These are phyloP conservation scores for Varroa destructor DNA, from an alignment of 1,140 invertebrate species.

Conservation along the genomic window DNA sequence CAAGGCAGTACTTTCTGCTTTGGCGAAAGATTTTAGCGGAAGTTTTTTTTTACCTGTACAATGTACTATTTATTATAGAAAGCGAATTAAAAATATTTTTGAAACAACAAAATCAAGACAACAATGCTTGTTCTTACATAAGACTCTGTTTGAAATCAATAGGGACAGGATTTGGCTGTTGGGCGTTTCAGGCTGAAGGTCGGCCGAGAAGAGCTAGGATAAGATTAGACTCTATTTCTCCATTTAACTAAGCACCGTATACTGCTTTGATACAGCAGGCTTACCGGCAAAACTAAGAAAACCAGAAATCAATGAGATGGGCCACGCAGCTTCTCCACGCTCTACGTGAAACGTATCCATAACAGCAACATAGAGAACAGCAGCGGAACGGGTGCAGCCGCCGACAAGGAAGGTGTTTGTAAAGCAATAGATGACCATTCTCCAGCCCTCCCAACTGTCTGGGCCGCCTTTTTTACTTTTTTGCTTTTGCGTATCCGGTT, in stretches of 20 bases:
- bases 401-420: constrained; percentile 4
- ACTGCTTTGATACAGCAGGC: background rate
- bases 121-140: background rate
- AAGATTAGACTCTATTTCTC: too few relatives aligned
- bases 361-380: constrained; percentile 7
- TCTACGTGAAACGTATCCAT: constrained; percentile 2
- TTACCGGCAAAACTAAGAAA: background rate
- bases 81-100: too few relatives aligned
- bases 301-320: constrained; percentile 10
- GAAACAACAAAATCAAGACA: background rate
- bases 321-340: constrained; percentile 11
- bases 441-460: background rate
- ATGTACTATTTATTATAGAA: too few relatives aligned
- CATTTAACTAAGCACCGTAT: too few relatives aligned
- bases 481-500: background rate
- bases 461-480: background rate
- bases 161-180: too few relatives aligned
- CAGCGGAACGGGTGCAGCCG: constrained; percentile 5
- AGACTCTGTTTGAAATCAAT: too few relatives aligned
- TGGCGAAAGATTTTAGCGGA: too few relatives aligned
- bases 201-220: too few relatives aligned
- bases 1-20: too few relatives aligned
- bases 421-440: background rate
- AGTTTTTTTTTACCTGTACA: too few relatives aligned
- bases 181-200: too few relatives aligned